phyloP scores from a whole-genome alignment of 2,888 invertebrate genomes.

The Trichacis sp. region DNA sequence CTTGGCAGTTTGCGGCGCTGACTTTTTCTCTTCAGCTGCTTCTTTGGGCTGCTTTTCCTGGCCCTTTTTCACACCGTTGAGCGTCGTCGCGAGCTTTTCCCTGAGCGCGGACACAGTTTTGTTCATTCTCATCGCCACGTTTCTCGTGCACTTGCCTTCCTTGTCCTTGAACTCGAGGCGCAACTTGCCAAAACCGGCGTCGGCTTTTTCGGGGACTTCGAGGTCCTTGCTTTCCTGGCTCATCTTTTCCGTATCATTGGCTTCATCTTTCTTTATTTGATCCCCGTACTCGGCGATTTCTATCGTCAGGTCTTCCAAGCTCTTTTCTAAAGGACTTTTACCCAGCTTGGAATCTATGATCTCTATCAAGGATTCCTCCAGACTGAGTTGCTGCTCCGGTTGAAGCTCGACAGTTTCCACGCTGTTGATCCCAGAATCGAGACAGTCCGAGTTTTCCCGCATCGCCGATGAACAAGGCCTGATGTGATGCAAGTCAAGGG shows the following conservation, averaged over 20 bases:
- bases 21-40: constrained; percentile 15
- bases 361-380: constrained; percentile 63
- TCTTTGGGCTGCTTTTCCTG: constrained; percentile 28
- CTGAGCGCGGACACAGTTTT: constrained; percentile 51
- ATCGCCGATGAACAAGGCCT: constrained; percentile 17
- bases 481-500: constrained; percentile 53
- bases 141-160: constrained; percentile 29
- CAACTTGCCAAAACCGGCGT: constrained; percentile 51
- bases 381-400: constrained; percentile 58
- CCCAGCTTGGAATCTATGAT: constrained; percentile 66
- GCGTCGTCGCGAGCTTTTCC: constrained; percentile 47
- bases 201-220: constrained; percentile 43
- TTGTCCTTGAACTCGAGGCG: constrained; percentile 49
- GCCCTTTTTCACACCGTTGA: constrained; percentile 30
- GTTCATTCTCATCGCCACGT: constrained; percentile 47
- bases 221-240: constrained; percentile 26
- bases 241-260: background rate
- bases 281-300: constrained; percentile 38
- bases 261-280: background rate
- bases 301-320: constrained; percentile 47
- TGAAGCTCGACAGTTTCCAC: constrained; percentile 66
- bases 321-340: constrained; percentile 48
- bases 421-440: constrained; percentile 66
- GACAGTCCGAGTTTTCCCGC: constrained; percentile 57
- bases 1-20: constrained; percentile 19